Conservation (phyloP, 2,113 vertebrate species). For the Dromaius novaehollandiae region DNA sequence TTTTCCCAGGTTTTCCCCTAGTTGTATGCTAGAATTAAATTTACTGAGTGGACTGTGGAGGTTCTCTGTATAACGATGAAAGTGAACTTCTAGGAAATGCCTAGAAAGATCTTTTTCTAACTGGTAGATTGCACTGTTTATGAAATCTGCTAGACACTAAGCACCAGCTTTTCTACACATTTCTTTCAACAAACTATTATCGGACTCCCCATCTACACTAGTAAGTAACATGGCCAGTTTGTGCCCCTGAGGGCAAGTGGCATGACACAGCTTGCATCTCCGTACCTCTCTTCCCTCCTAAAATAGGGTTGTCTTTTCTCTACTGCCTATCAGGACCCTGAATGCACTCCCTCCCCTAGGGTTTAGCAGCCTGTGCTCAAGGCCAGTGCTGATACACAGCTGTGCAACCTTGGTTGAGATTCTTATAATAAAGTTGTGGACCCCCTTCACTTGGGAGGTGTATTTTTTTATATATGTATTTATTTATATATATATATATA, state of each 20-base stretch:
- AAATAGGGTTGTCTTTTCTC: background rate
- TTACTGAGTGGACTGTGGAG: background rate
- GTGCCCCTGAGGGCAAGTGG: background rate
- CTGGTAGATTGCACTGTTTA: background rate
- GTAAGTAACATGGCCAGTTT: background rate
- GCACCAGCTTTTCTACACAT: background rate
- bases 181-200: background rate
- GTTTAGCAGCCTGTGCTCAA: background rate
- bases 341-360: background rate
- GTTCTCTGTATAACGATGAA: background rate
- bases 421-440: accelerated
- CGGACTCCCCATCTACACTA: background rate
- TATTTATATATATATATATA: too few relatives aligned
- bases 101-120: background rate
- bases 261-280: background rate
- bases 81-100: background rate
- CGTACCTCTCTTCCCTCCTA: background rate
- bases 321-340: background rate
- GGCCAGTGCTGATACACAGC: background rate
- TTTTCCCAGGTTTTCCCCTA: background rate
- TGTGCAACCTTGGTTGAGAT: background rate
- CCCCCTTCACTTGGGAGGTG: background rate
- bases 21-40: background rate
- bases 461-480: too few relatives aligned
- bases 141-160: too few relatives aligned